These are phyloP conservation scores for Cyclopterus lumpus DNA, from an alignment of 2,797 vertebrate genomes.

Conservation along the genomic window DNA sequence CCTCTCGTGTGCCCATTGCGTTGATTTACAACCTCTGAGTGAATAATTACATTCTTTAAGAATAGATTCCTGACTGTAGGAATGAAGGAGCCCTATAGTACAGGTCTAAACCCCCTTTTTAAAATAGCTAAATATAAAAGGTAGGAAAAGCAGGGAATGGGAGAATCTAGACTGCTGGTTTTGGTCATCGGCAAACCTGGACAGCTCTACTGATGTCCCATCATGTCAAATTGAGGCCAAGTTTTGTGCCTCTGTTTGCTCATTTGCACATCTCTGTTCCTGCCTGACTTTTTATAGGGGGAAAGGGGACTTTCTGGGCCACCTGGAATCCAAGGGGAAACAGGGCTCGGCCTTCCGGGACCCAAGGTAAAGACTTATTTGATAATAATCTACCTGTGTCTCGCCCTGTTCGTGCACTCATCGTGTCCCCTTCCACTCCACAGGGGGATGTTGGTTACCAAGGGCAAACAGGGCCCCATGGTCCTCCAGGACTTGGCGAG, in stretches of 20 bases:
- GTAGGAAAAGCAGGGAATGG: not conserved
- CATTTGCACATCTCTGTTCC: slow-evolving; percentile 28
- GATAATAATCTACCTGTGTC: slow-evolving; percentile 20
- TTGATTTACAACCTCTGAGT: slow-evolving; percentile 60
- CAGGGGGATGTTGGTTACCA: slow-evolving; percentile 88
- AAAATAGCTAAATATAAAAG: slow-evolving; percentile 6
- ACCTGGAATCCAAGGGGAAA: slow-evolving; percentile 90
- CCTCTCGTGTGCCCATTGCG: slow-evolving; percentile 20
- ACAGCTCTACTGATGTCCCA: not conserved
- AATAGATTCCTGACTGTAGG: slow-evolving; percentile 49
- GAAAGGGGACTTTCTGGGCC: slow-evolving; percentile 89
- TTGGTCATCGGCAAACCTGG: not conserved
- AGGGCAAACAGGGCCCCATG: slow-evolving; percentile 86
- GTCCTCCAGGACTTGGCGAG: slow-evolving; percentile 87
- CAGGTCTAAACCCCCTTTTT: not conserved
- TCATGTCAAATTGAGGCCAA: not conserved
- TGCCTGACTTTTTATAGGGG: slow-evolving; percentile 81
- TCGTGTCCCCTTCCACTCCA: slow-evolving; percentile 22
- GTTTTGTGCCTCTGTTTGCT: slow-evolving; percentile 1
- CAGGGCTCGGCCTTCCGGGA: slow-evolving; percentile 89
- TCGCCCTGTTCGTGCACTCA: slow-evolving; percentile 18
- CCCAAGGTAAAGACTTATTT: slow-evolving; percentile 84
- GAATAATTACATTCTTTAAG: slow-evolving; percentile 56
- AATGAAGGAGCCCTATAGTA: slow-evolving; percentile 21
- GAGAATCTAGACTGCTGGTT: not conserved